Percentiles rank a stretch among this genome's conserved stretches.
Evolutionary conservation across 2,113 vertebrate genomes (phyloP).

Genomic region (Ctenomys sociabilis): DNA sequence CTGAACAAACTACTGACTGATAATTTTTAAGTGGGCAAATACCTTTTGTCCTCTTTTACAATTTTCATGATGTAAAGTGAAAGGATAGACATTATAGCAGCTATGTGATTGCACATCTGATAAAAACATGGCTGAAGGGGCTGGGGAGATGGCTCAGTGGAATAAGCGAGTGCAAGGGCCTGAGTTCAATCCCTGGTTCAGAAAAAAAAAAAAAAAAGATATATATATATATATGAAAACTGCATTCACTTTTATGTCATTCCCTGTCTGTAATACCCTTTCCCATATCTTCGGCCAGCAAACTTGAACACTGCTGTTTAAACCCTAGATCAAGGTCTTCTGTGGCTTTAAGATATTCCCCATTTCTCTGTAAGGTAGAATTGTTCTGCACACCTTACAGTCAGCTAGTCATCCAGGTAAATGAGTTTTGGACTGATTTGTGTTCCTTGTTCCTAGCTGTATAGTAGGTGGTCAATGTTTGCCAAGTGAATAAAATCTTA

Average conservation of each 20-base stretch:
- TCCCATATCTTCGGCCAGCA: background rate
- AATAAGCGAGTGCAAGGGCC: too few species aligned
- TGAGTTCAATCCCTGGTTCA: too few species aligned
- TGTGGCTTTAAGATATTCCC: background rate
- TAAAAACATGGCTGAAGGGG: background rate
- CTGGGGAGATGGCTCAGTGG: too few species aligned
- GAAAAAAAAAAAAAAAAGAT: too few species aligned
- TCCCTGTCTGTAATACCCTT: background rate
- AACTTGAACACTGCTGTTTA: background rate
- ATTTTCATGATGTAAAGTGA: background rate
- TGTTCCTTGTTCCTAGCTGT: background rate
- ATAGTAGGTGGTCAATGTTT: background rate
- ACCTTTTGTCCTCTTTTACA: background rate
- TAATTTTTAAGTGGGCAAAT: conserved; percentile 1
- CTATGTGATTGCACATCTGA: background rate
- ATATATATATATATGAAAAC: too few species aligned
- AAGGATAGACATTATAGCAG: background rate
- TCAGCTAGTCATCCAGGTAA: background rate
- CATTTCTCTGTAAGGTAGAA: background rate
- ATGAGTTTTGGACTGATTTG: background rate
- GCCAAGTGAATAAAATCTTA: background rate
- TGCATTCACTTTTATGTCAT: background rate
- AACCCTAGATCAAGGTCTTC: background rate
- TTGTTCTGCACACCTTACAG: background rate
- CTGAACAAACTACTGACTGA: conserved; percentile 5